A percentile compares a stretch with the other conserved stretches of the same genome.
phyloP scores from a whole-genome alignment of 2,113 vertebrate species.

The Pachyramphus minor region DNA sequence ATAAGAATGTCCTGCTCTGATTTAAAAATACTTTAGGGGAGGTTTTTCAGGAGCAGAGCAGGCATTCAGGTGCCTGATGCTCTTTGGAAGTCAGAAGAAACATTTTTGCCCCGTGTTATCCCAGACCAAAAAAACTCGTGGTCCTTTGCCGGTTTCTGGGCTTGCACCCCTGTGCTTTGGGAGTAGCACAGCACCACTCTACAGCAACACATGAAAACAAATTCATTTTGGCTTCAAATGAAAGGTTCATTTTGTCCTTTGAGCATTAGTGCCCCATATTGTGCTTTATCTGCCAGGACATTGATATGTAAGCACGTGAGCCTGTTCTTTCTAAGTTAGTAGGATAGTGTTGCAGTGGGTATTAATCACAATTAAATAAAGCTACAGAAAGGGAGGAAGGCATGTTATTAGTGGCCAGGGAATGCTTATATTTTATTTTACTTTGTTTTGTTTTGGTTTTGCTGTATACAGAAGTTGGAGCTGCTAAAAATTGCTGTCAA shows the following conservation, averaged over 20 bases:
- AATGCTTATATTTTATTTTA: not conserved
- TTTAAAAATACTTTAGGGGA: not conserved
- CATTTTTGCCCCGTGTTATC: not conserved
- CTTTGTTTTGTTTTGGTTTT: not conserved
- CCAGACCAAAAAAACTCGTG: not conserved
- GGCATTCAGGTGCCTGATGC: not conserved
- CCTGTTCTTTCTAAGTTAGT: not conserved
- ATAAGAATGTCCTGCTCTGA: not conserved
- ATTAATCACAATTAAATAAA: not conserved
- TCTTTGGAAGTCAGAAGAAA: not conserved
- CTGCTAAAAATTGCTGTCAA: not conserved
- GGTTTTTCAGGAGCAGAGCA: not conserved
- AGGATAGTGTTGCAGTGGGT: not conserved
- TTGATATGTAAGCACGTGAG: not conserved
- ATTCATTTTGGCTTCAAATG: not conserved
- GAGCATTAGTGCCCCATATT: not conserved
- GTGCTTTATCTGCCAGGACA: not conserved
- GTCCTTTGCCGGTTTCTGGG: not conserved
- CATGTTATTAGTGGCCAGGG: not conserved
- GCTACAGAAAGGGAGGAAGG: not conserved
- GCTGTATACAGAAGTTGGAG: not conserved
- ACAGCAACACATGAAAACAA: not conserved
- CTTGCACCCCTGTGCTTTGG: not conserved
- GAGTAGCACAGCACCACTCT: not conserved
- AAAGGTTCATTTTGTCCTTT: not conserved